Evolutionary conservation across 2,113 vertebrate genomes (phyloP).

Genomic region (Perca fluviatilis): DNA sequence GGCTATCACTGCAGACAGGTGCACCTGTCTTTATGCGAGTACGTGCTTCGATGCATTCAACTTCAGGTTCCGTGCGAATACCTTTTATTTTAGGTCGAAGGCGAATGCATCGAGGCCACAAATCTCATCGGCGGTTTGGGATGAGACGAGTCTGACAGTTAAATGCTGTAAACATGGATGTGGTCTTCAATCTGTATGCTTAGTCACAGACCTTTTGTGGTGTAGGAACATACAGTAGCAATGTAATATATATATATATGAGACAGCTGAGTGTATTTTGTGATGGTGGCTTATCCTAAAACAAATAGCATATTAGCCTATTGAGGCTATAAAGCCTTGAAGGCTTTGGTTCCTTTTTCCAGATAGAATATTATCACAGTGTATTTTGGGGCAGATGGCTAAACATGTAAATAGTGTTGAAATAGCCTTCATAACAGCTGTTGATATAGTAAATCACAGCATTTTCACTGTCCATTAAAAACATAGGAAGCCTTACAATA

Average conservation of each 20-base stretch:
- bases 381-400: slow-evolving; percentile 39
- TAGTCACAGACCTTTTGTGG: slow-evolving; percentile 71
- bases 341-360: slow-evolving; percentile 22
- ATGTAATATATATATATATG: slow-evolving; percentile 6
- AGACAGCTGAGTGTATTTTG: slow-evolving; percentile 24
- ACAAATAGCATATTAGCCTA: slow-evolving; percentile 33
- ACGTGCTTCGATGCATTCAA: slow-evolving; percentile 75
- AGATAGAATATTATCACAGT: slow-evolving; percentile 49
- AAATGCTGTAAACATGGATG: slow-evolving; percentile 65
- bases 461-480: slow-evolving; percentile 14
- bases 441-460: slow-evolving; percentile 29
- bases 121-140: slow-evolving; percentile 37
- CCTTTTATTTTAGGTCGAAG: slow-evolving; percentile 56
- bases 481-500: not conserved
- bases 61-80: slow-evolving; percentile 55
- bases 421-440: slow-evolving; percentile 9
- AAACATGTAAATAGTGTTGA: slow-evolving; percentile 28
- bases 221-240: slow-evolving; percentile 45
- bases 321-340: slow-evolving; percentile 3
- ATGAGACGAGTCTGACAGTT: slow-evolving; percentile 32
- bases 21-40: slow-evolving; percentile 74
- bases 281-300: not conserved
- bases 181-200: slow-evolving; percentile 49
- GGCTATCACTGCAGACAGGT: slow-evolving; percentile 81
- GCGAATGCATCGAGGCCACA: slow-evolving; percentile 48